Evolutionary conservation across 2,797 vertebrate species (phyloP), one percentile per base, ranked within the genome.

Genomic region (Odontamblyopus lacepedii): DNA sequence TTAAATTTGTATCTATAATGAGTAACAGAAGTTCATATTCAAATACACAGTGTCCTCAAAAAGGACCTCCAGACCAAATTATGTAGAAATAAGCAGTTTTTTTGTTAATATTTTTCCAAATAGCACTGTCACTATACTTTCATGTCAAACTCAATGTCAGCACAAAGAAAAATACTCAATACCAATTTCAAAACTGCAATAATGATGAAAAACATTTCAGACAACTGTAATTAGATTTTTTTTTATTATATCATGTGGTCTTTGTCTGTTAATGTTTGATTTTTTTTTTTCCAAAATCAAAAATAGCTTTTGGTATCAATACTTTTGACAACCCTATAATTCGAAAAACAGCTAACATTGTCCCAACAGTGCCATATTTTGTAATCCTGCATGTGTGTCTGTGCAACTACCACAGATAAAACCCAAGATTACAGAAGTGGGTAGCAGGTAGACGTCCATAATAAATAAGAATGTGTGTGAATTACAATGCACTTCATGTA

Each of bases 111-210:
- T 48, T 38, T 38, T 38, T 38, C 35, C 35, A 38, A 38, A 38
- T 38, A 38, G 35, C 9, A 9, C 2, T 38, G 35, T 38, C 35
- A 38, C 35, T 38, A 38, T 38, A 1, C 1, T 38, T 9, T 38
- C 1, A 38, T 38, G 9, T 82, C 81, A 80, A 83, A 84, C 48
- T 51, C 18, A 19, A 53, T 53, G 13, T 44, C 3, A 9, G 2
- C 11, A 41, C 38, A 11, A 11, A 41, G 12, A 12, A 44, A 44
- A 44, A 53, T 53, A 19, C 50, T 53, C 16, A 19, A 53, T 2
- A 53, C 19, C 2, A 3, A n/a, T 53, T 53, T n/a, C 19, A 19
- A 13, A n/a, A 8, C 18, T 18, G 19, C 51, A 53, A n/a, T n/a
- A 18, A 53, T n/a, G 16, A 38, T 38, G 35, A 38, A 38, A 38